These are phyloP conservation scores for Calyptommatus sinebrachiatus DNA, from an alignment of 2,113 vertebrate species.

Conservation along the genomic window DNA sequence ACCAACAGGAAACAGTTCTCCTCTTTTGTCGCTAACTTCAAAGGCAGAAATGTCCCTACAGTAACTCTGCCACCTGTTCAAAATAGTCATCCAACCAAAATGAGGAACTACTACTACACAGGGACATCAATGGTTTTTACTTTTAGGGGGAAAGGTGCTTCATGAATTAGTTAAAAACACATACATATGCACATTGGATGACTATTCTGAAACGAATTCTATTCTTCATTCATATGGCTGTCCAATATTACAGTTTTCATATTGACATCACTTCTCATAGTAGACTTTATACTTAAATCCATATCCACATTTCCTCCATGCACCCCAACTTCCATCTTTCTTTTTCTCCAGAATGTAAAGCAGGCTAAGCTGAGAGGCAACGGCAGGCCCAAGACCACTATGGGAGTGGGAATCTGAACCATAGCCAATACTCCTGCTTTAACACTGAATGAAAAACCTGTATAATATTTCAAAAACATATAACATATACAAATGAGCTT, in stretches of 20 bases:
- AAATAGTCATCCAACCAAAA: not conserved
- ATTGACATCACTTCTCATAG: not conserved
- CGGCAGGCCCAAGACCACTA: no score
- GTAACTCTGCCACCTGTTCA: not conserved
- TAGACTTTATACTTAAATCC: not conserved
- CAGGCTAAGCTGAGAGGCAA: no score
- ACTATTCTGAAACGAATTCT: not conserved
- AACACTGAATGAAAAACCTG: no score
- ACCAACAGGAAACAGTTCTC: not conserved
- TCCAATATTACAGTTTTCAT: not conserved
- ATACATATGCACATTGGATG: no score
- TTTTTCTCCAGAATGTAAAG: no score
- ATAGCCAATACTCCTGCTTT: no score
- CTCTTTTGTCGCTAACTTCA: not conserved
- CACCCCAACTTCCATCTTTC: no score
- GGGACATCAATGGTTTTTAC: not conserved
- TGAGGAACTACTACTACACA: not conserved
- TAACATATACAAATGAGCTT: no score
- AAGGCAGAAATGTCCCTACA: not conserved
- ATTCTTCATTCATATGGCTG: not conserved
- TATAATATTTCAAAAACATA: no score
- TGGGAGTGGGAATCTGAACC: no score
- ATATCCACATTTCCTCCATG: not conserved
- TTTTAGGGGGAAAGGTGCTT: not conserved
- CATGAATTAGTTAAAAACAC: no score